A percentile compares a stretch with the other conserved stretches of the same genome.
phyloP scores from a whole-genome alignment of 2,797 vertebrate species.

The Synanceia verrucosa region DNA sequence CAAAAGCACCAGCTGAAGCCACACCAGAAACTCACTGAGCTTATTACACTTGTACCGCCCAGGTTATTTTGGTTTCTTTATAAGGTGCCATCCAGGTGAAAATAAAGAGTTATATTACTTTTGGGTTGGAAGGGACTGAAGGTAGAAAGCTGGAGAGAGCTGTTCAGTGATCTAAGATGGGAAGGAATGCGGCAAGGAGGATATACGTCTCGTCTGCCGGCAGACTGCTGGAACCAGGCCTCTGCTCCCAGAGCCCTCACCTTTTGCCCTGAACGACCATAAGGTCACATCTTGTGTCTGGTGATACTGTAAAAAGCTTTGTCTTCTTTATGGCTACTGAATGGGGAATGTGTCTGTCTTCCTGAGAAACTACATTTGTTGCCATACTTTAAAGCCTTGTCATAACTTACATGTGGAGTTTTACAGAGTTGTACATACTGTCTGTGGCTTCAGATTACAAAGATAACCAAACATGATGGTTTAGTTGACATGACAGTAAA shows the following conservation, averaged over 20 bases:
- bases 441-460: constrained; percentile 2
- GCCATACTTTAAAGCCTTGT: constrained; percentile 21
- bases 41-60: constrained; percentile 37
- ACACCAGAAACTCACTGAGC: constrained; percentile 32
- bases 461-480: background rate
- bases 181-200: constrained; percentile 77
- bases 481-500: background rate
- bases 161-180: constrained; percentile 76
- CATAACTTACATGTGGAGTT: constrained; percentile 4
- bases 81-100: constrained; percentile 35
- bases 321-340: constrained; percentile 66
- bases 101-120: constrained; percentile 52
- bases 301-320: constrained; percentile 81
- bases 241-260: constrained; percentile 71
- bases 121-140: constrained; percentile 42
- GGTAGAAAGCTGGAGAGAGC: constrained; percentile 40
- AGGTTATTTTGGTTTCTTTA: constrained; percentile 43
- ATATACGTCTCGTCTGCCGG: constrained; percentile 68
- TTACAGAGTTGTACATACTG: background rate
- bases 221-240: constrained; percentile 78
- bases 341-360: constrained; percentile 48
- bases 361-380: constrained; percentile 52
- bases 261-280: constrained; percentile 68
- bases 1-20: constrained; percentile 49
- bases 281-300: constrained; percentile 66